Conservation (phyloP, 2,113 vertebrate species). For the Nibea albiflora region DNA sequence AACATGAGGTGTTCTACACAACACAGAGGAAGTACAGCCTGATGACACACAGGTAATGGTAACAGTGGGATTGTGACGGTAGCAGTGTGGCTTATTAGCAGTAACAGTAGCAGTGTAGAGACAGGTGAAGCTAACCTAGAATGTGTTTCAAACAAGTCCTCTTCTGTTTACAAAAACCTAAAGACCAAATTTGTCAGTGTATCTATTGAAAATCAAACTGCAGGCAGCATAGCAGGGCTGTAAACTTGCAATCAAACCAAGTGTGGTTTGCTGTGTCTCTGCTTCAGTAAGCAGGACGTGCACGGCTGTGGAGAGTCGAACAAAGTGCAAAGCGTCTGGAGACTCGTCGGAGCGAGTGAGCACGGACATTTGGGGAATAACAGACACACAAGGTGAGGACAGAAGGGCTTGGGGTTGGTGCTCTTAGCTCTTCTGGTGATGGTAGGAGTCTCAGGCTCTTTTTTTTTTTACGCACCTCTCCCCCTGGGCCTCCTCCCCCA, state of each 20-base stretch:
- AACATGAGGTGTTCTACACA: slow-evolving; percentile 63
- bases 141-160: not conserved
- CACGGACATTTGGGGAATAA: slow-evolving; percentile 63
- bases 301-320: slow-evolving; percentile 55
- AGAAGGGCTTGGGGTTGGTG: slow-evolving; percentile 70
- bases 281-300: slow-evolving; percentile 62
- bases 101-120: slow-evolving; percentile 30
- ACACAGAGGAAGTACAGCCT: slow-evolving; percentile 62
- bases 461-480: slow-evolving; percentile 83
- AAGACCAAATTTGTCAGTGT: not conserved
- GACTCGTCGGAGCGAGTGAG: slow-evolving; percentile 59
- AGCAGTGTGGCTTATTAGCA: slow-evolving; percentile 42
- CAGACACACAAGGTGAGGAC: slow-evolving; percentile 74
- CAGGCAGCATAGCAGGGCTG: slow-evolving; percentile 48
- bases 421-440: slow-evolving; percentile 76
- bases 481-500: slow-evolving; percentile 82
- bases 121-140: slow-evolving; percentile 7
- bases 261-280: slow-evolving; percentile 55
- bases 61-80: slow-evolving; percentile 53
- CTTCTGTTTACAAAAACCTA: slow-evolving; percentile 4
- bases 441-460: slow-evolving; percentile 61
- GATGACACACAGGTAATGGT: slow-evolving; percentile 72
- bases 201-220: slow-evolving; percentile 27
- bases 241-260: slow-evolving; percentile 46
- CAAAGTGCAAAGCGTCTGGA: slow-evolving; percentile 57